Percentiles rank a stretch among this genome's conserved stretches.
Evolutionary conservation across 2,113 vertebrate species (phyloP).

Genomic region (Excalfactoria chinensis): DNA sequence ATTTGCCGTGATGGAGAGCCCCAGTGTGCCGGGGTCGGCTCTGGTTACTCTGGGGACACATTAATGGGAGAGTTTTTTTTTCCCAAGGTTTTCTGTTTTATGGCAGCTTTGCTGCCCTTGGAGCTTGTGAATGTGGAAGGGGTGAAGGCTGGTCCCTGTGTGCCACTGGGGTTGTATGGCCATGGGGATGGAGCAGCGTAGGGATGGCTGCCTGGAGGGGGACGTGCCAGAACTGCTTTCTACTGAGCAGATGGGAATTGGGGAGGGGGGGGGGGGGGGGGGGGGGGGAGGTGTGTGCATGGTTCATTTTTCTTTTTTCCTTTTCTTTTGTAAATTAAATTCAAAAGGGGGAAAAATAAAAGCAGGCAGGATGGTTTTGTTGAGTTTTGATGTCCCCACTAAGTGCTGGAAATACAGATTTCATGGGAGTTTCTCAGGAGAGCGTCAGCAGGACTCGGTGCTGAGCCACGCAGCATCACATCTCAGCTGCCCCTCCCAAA

Average conservation of each 20-base stretch:
- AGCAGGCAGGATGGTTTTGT: background rate
- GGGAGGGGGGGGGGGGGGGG: no score
- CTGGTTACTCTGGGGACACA: accelerated
- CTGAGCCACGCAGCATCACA: background rate
- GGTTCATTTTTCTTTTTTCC: background rate
- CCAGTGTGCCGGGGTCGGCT: background rate
- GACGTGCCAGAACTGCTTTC: background rate
- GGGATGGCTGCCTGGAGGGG: background rate
- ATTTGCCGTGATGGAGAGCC: background rate
- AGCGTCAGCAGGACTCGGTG: background rate
- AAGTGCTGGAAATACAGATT: background rate
- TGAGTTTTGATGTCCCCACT: no score
- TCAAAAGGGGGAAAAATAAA: background rate
- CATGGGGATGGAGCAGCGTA: background rate
- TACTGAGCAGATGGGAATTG: background rate
- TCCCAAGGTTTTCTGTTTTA: background rate
- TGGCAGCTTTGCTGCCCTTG: background rate
- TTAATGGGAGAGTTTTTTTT: background rate
- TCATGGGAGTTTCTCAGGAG: background rate
- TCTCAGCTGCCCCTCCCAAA: background rate
- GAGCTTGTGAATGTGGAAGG: background rate
- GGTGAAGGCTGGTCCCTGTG: accelerated
- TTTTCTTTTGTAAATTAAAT: background rate
- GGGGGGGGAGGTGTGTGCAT: no score
- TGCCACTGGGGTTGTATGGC: background rate